Conservation (phyloP, 2,797 vertebrate genomes). For the Onychomys leucogaster region DNA sequence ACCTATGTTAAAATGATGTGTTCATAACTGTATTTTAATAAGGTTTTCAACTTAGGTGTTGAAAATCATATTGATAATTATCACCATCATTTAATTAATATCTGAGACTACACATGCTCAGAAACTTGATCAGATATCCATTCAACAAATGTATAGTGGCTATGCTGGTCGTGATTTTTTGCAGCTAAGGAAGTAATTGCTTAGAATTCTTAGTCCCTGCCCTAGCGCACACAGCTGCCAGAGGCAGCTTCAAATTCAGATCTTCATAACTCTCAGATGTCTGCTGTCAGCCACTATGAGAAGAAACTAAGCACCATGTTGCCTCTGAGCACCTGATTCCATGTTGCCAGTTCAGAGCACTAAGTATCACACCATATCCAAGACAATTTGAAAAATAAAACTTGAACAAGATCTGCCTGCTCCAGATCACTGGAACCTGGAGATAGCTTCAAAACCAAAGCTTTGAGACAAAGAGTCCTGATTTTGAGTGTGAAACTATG, state of each 20-base stretch:
- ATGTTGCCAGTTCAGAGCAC: neutral
- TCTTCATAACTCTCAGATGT: neutral
- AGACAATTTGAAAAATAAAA: constrained; percentile 14
- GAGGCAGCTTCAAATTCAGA: neutral
- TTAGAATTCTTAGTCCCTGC: neutral
- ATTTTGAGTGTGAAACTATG: neutral
- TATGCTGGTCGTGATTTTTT: neutral
- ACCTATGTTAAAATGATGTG: neutral
- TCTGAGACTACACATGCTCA: neutral
- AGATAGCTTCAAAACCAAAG: neutral
- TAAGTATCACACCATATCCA: neutral
- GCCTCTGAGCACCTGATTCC: neutral
- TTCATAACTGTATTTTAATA: neutral
- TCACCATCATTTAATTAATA: neutral
- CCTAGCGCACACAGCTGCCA: neutral
- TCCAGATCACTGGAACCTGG: neutral
- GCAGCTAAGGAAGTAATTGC: neutral
- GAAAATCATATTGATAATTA: neutral
- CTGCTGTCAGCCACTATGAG: neutral
- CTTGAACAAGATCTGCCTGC: neutral
- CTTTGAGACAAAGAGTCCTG: neutral
- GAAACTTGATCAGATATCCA: neutral
- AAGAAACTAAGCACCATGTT: neutral
- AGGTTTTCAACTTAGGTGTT: neutral
- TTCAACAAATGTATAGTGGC: neutral